Base-by-base conservation (phyloP, 1,140 invertebrate genomes). In the Papilio xuthus region DNA sequence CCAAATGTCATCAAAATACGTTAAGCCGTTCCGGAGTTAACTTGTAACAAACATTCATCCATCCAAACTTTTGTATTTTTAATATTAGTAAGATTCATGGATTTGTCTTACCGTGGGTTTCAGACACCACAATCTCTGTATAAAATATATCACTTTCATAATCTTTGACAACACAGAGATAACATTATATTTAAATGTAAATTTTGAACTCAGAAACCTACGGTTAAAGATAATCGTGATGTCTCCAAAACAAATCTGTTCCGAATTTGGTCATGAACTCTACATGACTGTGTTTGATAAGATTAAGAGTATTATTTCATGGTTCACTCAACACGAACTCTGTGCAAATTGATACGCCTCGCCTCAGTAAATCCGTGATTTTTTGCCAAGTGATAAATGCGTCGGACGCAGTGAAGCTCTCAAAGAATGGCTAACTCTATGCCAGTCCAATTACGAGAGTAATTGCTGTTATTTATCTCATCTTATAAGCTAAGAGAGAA, bases 251-350 rank as follows among this genome's bases (percentile, higher is more conserved):
- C 23, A 28, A 67, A 67, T 15, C 23, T 28, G 13, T 26, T 67
- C 26, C 28, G 56, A 60, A 67, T 67, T 67, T 8, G 1, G 12
- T 67, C 60, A 28, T 32, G 60, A 67, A 67, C 23, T 67, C 26
- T 67, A 67, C 60, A 67, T 67, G 60, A 67, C 60, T 67, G 60
- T 26, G 20, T 28, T 67, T 67, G 60, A 67, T 32, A 67, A 67
- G 60, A 67, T 67, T 67, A 67, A 67, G 60, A 28, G 60, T 67
- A 28, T 67, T 67, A 67, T 67, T 67, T 67, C 60, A 67, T 67
- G 60, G 60, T 67, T 67, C 60, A 67, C 60, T 67, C 60, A 32
- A 10, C 60, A 67, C 60, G 60, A 67, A 67, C 60, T 67, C 60
- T 28, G 4, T 28, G 26, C 13, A 67, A 67, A 67, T 67, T 26